phyloP scores from a whole-genome alignment of 1,140 invertebrate species.

The Zaprionus nigranus region DNA sequence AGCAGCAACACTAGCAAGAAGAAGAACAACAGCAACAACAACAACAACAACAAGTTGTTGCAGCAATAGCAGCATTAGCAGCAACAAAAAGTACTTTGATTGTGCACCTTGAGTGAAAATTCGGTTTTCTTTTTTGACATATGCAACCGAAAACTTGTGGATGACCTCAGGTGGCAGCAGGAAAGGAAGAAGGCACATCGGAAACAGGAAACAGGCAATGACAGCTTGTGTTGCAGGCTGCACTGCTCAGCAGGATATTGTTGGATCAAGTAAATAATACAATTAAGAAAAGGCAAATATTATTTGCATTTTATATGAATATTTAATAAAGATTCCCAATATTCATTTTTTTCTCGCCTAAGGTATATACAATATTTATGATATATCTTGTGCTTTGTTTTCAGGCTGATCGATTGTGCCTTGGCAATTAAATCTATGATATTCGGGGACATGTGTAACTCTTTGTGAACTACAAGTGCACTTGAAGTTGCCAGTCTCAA shows the following conservation, averaged over 20 bases:
- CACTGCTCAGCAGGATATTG: not conserved
- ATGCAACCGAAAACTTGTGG: not conserved
- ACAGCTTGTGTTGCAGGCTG: not conserved
- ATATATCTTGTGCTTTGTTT: too few species aligned
- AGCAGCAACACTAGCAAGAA: conserved; percentile 6
- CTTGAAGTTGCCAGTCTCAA: conserved; percentile 73
- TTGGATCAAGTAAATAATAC: not conserved
- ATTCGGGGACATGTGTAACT: conserved; percentile 23
- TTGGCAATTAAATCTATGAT: not conserved
- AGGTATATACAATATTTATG: too few species aligned
- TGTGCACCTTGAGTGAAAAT: conserved; percentile 31
- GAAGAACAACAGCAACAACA: not conserved
- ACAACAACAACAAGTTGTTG: too few species aligned
- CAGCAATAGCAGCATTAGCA: conserved; percentile 7
- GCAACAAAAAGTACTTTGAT: not conserved
- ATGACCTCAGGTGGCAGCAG: not conserved
- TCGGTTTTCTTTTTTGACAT: not conserved
- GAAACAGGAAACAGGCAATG: not conserved
- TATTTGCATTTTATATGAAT: not conserved
- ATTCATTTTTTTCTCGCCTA: too few species aligned
- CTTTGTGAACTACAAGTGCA: conserved; percentile 71
- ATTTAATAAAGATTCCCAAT: not conserved
- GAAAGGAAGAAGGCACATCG: not conserved
- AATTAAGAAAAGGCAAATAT: too few species aligned
- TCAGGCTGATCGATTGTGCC: not conserved